Evolutionary conservation across 2,797 vertebrate genomes (phyloP).

Genomic region (Melanotaenia pygmaea): DNA sequence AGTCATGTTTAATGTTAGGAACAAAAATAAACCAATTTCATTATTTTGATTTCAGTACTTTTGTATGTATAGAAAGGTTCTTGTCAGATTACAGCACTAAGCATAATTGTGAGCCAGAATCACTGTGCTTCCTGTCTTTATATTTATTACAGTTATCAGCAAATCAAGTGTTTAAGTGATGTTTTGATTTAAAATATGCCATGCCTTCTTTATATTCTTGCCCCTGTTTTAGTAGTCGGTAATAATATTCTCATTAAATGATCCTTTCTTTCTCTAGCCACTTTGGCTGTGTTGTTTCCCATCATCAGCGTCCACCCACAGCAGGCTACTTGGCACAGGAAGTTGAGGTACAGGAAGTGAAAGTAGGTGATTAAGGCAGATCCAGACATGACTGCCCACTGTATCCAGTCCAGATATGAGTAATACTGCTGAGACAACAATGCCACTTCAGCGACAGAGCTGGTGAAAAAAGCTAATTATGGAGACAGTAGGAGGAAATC

Average conservation of each 20-base stretch:
- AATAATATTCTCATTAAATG: slow-evolving; percentile 40
- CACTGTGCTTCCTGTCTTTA: too few relatives aligned
- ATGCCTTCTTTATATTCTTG: neutral
- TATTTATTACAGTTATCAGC: neutral
- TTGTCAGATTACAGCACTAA: neutral
- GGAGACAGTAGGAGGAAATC: slow-evolving; percentile 57
- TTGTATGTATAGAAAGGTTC: too few relatives aligned
- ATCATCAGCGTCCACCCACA: slow-evolving; percentile 59
- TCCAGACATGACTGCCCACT: slow-evolving; percentile 44
- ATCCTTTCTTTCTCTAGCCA: slow-evolving; percentile 25
- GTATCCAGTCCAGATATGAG: slow-evolving; percentile 65
- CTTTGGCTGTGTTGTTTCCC: slow-evolving; percentile 32
- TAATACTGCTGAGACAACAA: slow-evolving; percentile 67
- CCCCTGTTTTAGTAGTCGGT: slow-evolving; percentile 35
- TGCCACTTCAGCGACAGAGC: slow-evolving; percentile 46
- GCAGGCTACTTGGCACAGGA: slow-evolving; percentile 23
- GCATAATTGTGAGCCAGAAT: neutral
- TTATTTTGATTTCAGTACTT: too few relatives aligned
- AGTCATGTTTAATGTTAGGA: too few relatives aligned
- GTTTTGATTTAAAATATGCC: neutral
- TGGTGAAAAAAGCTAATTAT: slow-evolving; percentile 50
- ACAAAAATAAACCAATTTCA: too few relatives aligned
- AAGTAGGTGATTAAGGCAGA: slow-evolving; percentile 71
- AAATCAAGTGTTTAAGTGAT: neutral
- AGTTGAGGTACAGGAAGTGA: slow-evolving; percentile 68